Conservation (phyloP, 64 coral and sea anemone genomes). For the Stichodactyla helianthus region DNA sequence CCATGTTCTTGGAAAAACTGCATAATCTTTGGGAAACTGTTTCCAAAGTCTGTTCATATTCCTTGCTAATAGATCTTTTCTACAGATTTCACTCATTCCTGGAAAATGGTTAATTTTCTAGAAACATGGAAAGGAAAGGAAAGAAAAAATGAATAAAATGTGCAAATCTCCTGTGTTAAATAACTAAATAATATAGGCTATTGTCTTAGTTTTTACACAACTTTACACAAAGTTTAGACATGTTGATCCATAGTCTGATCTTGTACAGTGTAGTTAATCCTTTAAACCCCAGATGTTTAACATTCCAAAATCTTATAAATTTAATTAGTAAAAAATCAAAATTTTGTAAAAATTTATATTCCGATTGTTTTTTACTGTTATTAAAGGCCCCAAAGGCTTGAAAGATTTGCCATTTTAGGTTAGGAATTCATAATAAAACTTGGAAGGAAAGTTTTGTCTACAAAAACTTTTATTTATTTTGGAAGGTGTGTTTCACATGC, state of each 20-base stretch:
- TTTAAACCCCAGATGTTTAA: not conserved
- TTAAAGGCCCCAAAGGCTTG: not conserved
- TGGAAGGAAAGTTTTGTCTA: not conserved
- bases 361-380: not conserved
- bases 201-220: too few species aligned
- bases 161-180: too few species aligned
- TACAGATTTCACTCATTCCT: constrained; percentile 99
- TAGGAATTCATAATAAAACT: not conserved
- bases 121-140: not conserved
- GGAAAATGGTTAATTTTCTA: constrained; percentile 99
- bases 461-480: not conserved
- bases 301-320: not conserved
- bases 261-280: not conserved
- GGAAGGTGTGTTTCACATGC: not conserved
- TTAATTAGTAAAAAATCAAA: not conserved
- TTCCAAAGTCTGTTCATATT: constrained; percentile 99
- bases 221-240: not conserved
- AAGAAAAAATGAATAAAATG: too few species aligned
- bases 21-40: constrained; percentile 97
- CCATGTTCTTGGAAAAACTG: constrained; percentile 94
- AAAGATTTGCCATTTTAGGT: not conserved
- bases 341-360: not conserved
- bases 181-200: too few species aligned
- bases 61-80: constrained; percentile 89
- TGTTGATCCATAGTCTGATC: not conserved